Evolutionary conservation across 2,888 invertebrate genomes (phyloP), one percentile per base, ranked within the genome.

Genomic region (Ennomos erosarius): DNA sequence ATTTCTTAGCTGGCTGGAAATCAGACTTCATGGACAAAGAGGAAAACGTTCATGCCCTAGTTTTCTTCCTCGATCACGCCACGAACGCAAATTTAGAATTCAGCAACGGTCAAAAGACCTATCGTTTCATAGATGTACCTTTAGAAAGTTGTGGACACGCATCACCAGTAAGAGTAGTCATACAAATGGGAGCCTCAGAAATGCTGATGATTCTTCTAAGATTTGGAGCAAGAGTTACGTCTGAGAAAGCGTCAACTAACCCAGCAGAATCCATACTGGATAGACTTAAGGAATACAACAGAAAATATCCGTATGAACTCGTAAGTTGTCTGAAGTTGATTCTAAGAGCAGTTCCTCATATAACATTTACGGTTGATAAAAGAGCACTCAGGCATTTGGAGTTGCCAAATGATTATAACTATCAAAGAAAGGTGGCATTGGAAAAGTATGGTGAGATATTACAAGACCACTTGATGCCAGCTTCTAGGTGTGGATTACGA

Each of bases 1-100:
- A 96, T 74, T 96, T 96, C 69, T 90, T 97, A 65, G 96, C 97
- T 0, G 97, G 97, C 5, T 97, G 97, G 97, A 96, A 97, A 75
- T 96, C 97, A 67, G 97, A 97, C 82, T 97, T 97, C 75, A 93
- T 93, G 67, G 94, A 94, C 75, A 93, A 95, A 80, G 96, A 96
- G 76, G 97, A 97, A 75, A 97, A 97, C 72, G 87, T 96, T 0
- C 93, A 95, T 59, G 97, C 96, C 0, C 82, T 97, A 69, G 94
- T 96, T 0, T 97, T 95, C 80, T 97, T 96, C 81, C 77, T 97
- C 68, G 94, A 96, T 74, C 97, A 97, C 77, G 96, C 97, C 0
- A 94, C 95, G 1, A 93, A 93, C 55, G 95, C 94, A 0, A 93
- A 90, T 65, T 87, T 96, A 46, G 94, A 94, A 78, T 95, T 94